A percentile compares a stretch with the other conserved stretches of the same genome.
Evolutionary conservation across 2,113 vertebrate species (phyloP).

Genomic region (Cryptomyrus ogoouensis): DNA sequence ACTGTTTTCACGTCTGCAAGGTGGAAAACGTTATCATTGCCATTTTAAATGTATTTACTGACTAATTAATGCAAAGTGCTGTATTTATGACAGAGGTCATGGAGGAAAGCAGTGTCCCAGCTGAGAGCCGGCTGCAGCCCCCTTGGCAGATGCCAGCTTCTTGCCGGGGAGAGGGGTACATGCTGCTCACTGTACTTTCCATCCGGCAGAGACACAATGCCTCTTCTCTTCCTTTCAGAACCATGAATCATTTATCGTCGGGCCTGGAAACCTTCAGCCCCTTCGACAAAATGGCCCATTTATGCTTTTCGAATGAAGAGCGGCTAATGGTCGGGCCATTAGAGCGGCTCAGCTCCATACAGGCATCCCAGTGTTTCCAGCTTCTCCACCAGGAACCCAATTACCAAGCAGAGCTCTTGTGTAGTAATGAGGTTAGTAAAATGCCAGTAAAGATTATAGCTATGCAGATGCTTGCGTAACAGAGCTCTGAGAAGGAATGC

Average conservation of each 20-base stretch:
- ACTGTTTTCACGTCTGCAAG: neutral
- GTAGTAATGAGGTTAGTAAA: neutral
- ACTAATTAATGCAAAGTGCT: neutral
- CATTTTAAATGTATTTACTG: neutral
- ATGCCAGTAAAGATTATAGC: neutral
- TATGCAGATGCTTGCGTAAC: neutral
- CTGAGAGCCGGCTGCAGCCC: neutral
- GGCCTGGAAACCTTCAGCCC: neutral
- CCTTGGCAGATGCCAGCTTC: neutral
- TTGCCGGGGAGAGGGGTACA: neutral
- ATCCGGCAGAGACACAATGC: neutral
- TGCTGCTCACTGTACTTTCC: neutral
- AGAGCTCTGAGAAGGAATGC: neutral
- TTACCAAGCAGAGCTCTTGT: neutral
- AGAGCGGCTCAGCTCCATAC: neutral
- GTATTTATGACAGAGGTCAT: neutral
- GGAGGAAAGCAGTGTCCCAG: neutral
- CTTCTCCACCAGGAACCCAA: neutral
- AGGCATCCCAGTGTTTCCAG: neutral
- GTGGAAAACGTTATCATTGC: neutral
- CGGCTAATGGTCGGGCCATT: neutral
- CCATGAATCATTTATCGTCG: neutral
- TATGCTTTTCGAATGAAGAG: neutral
- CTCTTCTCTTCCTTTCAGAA: neutral
- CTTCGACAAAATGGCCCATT: neutral